A percentile compares a stretch with the other conserved stretches of the same genome.
These are phyloP conservation scores for Dolichotis patagonum DNA, from an alignment of 2,113 vertebrate genomes.

Conservation along the genomic window DNA sequence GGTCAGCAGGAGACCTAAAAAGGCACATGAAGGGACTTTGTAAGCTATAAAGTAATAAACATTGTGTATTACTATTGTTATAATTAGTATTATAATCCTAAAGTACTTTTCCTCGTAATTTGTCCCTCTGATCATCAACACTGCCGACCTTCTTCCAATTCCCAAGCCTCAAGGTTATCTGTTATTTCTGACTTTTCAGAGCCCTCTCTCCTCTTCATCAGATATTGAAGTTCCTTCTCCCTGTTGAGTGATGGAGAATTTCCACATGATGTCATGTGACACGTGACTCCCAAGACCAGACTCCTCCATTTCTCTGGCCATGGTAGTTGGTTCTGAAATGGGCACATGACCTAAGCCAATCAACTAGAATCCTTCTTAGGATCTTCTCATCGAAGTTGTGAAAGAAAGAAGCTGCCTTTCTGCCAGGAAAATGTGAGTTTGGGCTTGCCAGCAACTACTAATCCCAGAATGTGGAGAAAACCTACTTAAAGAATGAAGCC, in stretches of 20 bases:
- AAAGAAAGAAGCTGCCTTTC: background rate
- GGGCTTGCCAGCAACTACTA: background rate
- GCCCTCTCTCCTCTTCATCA: background rate
- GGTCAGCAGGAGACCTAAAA: background rate
- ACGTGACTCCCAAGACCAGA: background rate
- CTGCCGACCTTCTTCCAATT: background rate
- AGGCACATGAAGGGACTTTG: background rate
- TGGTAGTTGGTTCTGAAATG: slow-evolving; percentile 15
- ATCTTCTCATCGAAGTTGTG: background rate
- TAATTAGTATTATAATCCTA: background rate
- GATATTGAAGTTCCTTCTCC: background rate
- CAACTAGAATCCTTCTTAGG: background rate
- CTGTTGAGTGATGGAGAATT: background rate
- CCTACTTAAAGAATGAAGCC: background rate
- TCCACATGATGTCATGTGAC: background rate
- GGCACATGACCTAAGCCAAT: background rate
- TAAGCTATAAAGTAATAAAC: background rate
- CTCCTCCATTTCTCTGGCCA: background rate
- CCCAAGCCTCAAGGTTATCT: background rate
- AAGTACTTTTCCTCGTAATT: background rate
- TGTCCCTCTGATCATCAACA: background rate
- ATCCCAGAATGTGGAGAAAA: background rate
- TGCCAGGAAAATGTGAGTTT: background rate
- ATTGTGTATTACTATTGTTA: background rate
- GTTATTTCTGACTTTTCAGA: background rate